Evolutionary conservation across 2,113 vertebrate genomes (phyloP), one percentile per base, ranked within the genome.

Genomic region (Phasianus colchicus): DNA sequence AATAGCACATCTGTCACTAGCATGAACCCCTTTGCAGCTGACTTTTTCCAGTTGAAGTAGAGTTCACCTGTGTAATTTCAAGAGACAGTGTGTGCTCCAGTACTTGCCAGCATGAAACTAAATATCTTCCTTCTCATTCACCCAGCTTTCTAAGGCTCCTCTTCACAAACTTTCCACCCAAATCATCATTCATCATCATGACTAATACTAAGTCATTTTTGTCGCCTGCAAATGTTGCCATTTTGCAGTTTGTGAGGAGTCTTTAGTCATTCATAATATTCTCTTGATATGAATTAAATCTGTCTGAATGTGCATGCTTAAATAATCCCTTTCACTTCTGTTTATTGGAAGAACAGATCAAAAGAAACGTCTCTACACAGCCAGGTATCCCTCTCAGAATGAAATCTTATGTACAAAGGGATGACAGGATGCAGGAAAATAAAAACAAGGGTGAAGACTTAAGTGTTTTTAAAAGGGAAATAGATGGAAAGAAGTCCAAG

Each of bases 251-350:
- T 72, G 83, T 1, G 4, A 65, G 52, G 80, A 71, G 57, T 13
- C 77, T 93, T 92, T 75, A 95, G 90, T 96, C 86, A 94, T 95
- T 96, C 92, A 94, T 75, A 86, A 38, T 75, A 72, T 55, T 69
- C 42, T 17, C 63, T 86, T 91, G 45, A 86, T 74, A 88, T 80
- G 61, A 92, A 86, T 90, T 27, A 64, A 88, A 48, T 84, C 47
- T 65, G 90, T 86, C 57, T 93, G 69, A 93, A 84, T 61, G 65
- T 74, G 83, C 60, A 25, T 4, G 18, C 74, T 80, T 78, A 90
- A 83, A 42, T n/a, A 66, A 36, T 16, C 30, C 82, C 16, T 60
- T 73, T 71, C 67, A 20, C 55, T 86, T 86, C 21, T 27, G 58
- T 1, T 55, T 67, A 29, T 19, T 81, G 73, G 55, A 79, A 47